Conservation (phyloP, 2,888 invertebrate species). For the Troilus luridus region DNA sequence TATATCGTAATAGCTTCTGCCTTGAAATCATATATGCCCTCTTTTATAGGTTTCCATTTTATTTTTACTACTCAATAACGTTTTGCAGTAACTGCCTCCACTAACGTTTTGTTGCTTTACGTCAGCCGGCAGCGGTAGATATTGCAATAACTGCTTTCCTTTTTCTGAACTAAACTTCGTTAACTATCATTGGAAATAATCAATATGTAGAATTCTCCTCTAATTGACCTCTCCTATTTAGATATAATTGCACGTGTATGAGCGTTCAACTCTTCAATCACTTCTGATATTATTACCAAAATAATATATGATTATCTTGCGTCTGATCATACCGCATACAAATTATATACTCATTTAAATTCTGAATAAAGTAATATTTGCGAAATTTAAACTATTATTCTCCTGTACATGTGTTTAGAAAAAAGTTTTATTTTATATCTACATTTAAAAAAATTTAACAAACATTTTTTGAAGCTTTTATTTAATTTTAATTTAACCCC, state of each 20-base stretch:
- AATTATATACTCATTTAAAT: no score
- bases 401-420: no score
- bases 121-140: neutral
- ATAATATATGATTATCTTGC: neutral
- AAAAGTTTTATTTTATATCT: no score
- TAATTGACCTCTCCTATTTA: neutral
- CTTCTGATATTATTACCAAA: neutral
- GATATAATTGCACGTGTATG: neutral
- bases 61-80: neutral
- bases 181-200: neutral
- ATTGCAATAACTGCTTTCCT: neutral
- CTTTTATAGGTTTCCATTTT: neutral
- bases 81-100: neutral
- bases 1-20: neutral
- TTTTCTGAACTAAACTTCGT: neutral
- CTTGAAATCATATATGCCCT: neutral
- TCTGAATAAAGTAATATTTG: no score
- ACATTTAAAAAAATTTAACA: no score
- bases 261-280: neutral
- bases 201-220: neutral
- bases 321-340: no score
- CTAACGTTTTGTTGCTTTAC: slow-evolving; percentile 1
- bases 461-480: no score
- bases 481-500: no score
- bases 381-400: no score